Percentiles rank a stretch among this genome's conserved stretches.
Conservation (phyloP, 2,113 vertebrate genomes). For the Etia nguti region DNA sequence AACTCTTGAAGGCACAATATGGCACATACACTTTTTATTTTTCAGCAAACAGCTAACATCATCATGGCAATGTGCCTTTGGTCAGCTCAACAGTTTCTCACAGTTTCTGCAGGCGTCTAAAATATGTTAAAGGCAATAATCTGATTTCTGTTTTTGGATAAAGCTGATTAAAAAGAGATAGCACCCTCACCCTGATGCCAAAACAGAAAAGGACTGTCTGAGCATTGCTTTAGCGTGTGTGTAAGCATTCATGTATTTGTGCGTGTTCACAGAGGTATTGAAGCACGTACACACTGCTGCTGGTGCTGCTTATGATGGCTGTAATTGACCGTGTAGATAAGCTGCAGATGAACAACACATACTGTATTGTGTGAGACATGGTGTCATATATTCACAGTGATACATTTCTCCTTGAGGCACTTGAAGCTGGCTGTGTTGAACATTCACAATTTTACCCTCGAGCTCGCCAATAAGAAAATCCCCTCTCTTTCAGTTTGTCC, state of each 20-base stretch:
- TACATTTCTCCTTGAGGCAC: constrained; percentile 28
- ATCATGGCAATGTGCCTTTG: background rate
- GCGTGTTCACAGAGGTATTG: constrained; percentile 8
- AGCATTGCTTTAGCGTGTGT: background rate
- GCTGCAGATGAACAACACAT: constrained; percentile 18
- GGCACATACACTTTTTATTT: background rate
- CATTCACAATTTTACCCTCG: background rate
- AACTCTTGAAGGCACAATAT: constrained; percentile 23
- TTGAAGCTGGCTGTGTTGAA: background rate
- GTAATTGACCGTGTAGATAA: constrained; percentile 17
- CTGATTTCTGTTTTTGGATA: constrained; percentile 34
- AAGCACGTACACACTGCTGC: background rate
- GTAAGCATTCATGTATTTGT: constrained; percentile 9
- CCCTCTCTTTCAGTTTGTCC: background rate
- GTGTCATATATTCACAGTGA: constrained; percentile 52
- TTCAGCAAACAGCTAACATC: background rate
- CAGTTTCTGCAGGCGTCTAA: constrained; percentile 20
- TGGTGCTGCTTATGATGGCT: background rate
- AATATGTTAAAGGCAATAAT: constrained; percentile 39
- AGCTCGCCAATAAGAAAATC: background rate
- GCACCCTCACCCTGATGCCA: constrained; percentile 29
- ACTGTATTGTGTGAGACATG: background rate
- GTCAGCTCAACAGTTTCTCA: constrained; percentile 27
- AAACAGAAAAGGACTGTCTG: background rate
- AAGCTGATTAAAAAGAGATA: constrained; percentile 42